Base-by-base conservation (phyloP, 2,113 vertebrate genomes). In the Oenanthe oenanthe region DNA sequence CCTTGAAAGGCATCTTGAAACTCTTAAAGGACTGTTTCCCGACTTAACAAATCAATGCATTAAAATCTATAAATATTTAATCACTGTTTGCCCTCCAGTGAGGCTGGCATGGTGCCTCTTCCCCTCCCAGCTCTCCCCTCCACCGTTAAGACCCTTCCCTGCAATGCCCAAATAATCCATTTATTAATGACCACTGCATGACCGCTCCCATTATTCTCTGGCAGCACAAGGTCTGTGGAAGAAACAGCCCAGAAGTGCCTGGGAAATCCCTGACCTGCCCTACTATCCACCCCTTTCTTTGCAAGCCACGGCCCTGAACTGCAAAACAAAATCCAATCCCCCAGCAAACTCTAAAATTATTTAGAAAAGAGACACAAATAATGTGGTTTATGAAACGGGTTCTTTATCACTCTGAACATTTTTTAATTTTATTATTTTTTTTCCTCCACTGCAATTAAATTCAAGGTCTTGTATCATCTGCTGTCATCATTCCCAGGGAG, bases 21-120 rank as follows among this genome's bases (percentile, higher is more conserved):
- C 73, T 77, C 93, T 87, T 88, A 50, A 77, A 92, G 62, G 60
- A 84, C 58, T 95, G 76, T 95, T 97, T 98, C 94, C 90, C 31
- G 60, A 96, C 88, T 93, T 94, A 95, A 96, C 93, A 96, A 96
- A 97, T 97, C 85, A 88, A 88, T 95, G 90, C 88, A 95, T 97
- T 97, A 97, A 97, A 97, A 95, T 92, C 93, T 91, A 97, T 97
- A 97, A 97, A 98, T 97, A 97, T 98, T 97, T 98, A 96, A 97
- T 96, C 85, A 87, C 85, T 20, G 63, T 78, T 93, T 89, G 85
- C 78, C 92, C 92, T 97, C 54, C 58, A 34, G 90, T 63, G 89
- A 91, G 84, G n/a, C 77, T 94, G 91, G 93, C 76, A 58, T 75
- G 53, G 17, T 6, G 12, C 45, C 36, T 68, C 43, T 65, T 91